Base-by-base conservation (phyloP, 2,113 vertebrate genomes). In the Zonotrichia leucophrys region DNA sequence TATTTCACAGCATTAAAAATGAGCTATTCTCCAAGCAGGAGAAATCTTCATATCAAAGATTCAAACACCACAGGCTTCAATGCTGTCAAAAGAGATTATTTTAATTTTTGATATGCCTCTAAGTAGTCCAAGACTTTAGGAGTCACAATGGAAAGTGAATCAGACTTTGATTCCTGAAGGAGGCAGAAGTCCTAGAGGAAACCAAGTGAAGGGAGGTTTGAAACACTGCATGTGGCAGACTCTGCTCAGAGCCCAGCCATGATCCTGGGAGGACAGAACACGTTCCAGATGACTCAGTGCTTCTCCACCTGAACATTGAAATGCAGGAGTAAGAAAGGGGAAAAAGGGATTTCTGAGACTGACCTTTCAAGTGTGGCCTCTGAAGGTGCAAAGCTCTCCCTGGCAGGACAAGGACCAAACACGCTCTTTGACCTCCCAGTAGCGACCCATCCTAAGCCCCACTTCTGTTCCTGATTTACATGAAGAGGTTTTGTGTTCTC, bases 1-100 rank as follows among this genome's bases (percentile, higher is more conserved):
- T 96, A 56, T 81, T 95, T 96, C 88, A 76, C 90, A 92, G 76
- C 76, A 83, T 83, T 78, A 83, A 79, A 90, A 93, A 94, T 60
- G 49, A 92, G 72, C 83, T 62, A 17, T 62, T 77, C 88, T 87
- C 22, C 73, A 81, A 90, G 92, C 49, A 68, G 56, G 18, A 90
- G n/a, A 90, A 96, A 68, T 56, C 74, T 86, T 95, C 73, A 41
- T 81, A 87, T 68, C 78, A 90, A 91, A 94, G 70, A 95, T 74
- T 88, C 72, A 93, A 93, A 69, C 63, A 72, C 67, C 47, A 94
- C 47, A 60, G 76, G 68, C 76, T 93, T 77, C 1, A 0, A 23
- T 28, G 68, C 68, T 92, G 59, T 64, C 89, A 87, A 25, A 90
- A 89, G 63, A 80, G 31, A 62, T 66, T 76, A 72, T 73, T 94